Evolutionary conservation across 23 tunicate genomes (phyloP).

Genomic region (Ascidia mentula): DNA sequence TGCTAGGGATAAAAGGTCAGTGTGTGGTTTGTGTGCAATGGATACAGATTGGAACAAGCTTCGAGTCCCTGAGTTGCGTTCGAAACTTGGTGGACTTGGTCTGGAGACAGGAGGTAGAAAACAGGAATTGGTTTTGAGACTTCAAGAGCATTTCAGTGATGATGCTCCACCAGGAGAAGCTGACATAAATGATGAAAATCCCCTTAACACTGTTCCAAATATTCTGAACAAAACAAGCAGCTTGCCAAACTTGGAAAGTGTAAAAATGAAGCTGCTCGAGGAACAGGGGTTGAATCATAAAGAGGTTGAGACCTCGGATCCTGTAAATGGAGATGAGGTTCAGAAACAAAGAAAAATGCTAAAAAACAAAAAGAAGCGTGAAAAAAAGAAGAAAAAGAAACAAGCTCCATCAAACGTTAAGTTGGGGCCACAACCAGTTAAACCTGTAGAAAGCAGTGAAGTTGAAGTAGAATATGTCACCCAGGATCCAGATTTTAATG

Average conservation of each 20-base stretch:
- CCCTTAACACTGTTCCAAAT: not conserved
- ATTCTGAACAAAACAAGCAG: not conserved
- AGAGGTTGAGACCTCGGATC: too few relatives aligned
- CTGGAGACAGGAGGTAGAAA: not conserved
- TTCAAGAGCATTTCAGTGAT: not conserved
- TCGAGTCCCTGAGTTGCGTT: not conserved
- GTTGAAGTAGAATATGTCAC: slow-evolving; percentile 74
- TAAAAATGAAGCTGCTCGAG: not conserved
- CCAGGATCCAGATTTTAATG: slow-evolving; percentile 83
- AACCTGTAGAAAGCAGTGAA: slow-evolving; percentile 9
- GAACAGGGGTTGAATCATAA: not conserved
- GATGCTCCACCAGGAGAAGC: not conserved
- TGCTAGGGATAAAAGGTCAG: too few relatives aligned
- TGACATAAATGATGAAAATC: not conserved
- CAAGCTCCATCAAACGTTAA: slow-evolving; percentile 5
- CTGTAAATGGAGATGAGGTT: not conserved
- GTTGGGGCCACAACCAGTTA: not conserved
- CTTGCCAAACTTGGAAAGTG: not conserved
- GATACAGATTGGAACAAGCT: slow-evolving; percentile 2
- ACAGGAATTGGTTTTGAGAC: not conserved
- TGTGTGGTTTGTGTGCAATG: too few relatives aligned
- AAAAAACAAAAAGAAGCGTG: slow-evolving; percentile 68
- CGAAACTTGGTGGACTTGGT: not conserved
- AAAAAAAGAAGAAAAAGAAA: slow-evolving; percentile 52
- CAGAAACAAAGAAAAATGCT: not conserved